These are phyloP conservation scores for Otus sunia DNA, from an alignment of 2,113 vertebrate species.

Conservation along the genomic window DNA sequence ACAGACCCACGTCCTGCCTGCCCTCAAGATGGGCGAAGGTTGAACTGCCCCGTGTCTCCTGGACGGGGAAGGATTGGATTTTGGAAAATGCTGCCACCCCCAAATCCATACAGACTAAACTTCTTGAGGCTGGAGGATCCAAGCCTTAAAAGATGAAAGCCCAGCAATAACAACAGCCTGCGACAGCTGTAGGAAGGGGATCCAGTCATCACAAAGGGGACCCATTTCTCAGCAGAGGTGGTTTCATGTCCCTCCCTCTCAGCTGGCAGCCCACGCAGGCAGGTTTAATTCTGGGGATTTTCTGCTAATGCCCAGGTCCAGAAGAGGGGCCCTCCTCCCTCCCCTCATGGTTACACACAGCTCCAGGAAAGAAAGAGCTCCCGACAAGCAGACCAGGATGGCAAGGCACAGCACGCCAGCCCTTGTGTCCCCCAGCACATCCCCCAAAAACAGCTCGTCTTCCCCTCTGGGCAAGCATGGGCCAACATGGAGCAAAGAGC, in stretches of 20 bases:
- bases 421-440: background rate
- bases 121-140: background rate
- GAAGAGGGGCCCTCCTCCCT: background rate
- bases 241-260: background rate
- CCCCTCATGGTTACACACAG: background rate
- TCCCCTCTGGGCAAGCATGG: background rate
- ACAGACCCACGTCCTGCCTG: background rate
- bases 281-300: background rate
- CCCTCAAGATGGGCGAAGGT: background rate
- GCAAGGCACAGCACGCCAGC: background rate
- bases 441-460: background rate
- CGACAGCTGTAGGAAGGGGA: background rate
- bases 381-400: background rate
- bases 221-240: background rate
- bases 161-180: background rate
- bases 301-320: background rate
- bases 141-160: background rate
- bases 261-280: background rate
- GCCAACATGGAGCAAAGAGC: background rate
- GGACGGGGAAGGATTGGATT: background rate
- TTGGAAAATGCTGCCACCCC: background rate
- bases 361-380: background rate
- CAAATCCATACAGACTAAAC: background rate
- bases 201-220: background rate
- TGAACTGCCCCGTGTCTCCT: background rate